phyloP scores from a whole-genome alignment of 2,888 invertebrate species.

The Tubulanus polymorphus region DNA sequence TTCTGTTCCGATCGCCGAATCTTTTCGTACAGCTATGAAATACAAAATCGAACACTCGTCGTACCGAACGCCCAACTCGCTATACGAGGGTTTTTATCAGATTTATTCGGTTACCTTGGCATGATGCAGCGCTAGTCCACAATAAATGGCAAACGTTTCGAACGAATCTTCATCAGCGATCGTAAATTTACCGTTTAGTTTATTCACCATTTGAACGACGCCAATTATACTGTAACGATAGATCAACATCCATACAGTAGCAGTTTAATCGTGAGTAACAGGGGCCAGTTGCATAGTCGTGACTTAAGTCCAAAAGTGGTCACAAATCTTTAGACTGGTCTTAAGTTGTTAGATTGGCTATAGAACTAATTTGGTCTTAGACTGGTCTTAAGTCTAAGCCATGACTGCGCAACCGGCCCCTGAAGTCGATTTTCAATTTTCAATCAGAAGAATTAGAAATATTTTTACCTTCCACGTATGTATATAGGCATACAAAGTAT shows the following conservation, averaged over 20 bases:
- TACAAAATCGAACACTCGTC: too few species aligned
- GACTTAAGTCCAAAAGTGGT: too few species aligned
- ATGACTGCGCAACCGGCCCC: too few species aligned
- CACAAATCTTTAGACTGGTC: too few species aligned
- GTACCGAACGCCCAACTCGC: too few species aligned
- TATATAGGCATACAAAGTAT: constrained; percentile 86
- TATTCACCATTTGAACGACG: constrained; percentile 84
- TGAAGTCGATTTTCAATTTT: background rate
- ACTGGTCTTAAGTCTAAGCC: too few species aligned
- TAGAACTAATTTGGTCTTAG: too few species aligned
- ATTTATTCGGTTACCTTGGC: constrained; percentile 60
- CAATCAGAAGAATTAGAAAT: background rate
- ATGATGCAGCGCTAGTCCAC: constrained; percentile 79
- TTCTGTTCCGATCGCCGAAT: constrained; percentile 79
- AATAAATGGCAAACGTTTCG: constrained; percentile 79
- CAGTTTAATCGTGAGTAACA: too few species aligned
- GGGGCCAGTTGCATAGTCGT: too few species aligned
- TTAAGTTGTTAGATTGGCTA: too few species aligned
- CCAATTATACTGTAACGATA: constrained; percentile 65
- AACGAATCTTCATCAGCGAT: constrained; percentile 75
- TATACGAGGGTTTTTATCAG: background rate
- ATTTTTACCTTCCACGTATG: constrained; percentile 63
- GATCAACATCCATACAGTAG: too few species aligned
- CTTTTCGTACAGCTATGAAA: constrained; percentile 68
- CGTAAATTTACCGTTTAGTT: constrained; percentile 57